Conservation (phyloP, 2,888 invertebrate genomes). For the Neuroscelio doddi region DNA sequence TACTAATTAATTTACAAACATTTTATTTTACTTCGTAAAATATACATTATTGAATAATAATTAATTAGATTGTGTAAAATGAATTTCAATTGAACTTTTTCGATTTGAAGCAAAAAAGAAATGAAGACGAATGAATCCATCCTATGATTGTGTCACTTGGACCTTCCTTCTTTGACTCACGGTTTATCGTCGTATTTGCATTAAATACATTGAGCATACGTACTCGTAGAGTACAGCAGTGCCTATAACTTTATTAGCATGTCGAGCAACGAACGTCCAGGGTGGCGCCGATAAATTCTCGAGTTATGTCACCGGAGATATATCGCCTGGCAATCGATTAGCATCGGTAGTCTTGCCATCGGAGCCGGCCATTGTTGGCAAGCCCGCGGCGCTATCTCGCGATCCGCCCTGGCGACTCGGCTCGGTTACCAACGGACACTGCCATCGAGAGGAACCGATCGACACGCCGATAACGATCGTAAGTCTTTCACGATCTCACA, state of each 20-base stretch:
- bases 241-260: slow-evolving; percentile 59
- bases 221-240: slow-evolving; percentile 22
- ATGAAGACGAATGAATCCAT: too few relatives aligned
- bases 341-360: slow-evolving; percentile 63
- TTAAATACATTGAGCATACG: slow-evolving; percentile 25
- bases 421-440: slow-evolving; percentile 43
- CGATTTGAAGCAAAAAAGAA: too few relatives aligned
- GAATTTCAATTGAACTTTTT: too few relatives aligned
- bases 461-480: slow-evolving; percentile 48
- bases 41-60: too few relatives aligned
- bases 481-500: slow-evolving; percentile 49
- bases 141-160: too few relatives aligned
- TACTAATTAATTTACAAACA: too few relatives aligned
- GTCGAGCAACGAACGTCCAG: slow-evolving; percentile 52
- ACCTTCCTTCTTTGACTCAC: slow-evolving; percentile 17
- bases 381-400: slow-evolving; percentile 50
- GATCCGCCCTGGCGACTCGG: slow-evolving; percentile 49
- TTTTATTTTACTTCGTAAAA: too few relatives aligned
- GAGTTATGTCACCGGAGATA: slow-evolving; percentile 65
- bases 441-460: slow-evolving; percentile 42
- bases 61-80: too few relatives aligned
- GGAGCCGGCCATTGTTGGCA: slow-evolving; percentile 56
- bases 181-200: slow-evolving; percentile 30
- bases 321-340: slow-evolving; percentile 64
- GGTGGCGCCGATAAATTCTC: slow-evolving; percentile 63